Percentiles rank a stretch among this genome's conserved stretches.
Evolutionary conservation across 1,140 invertebrate species (phyloP).

Genomic region (Drosophila aff.): DNA sequence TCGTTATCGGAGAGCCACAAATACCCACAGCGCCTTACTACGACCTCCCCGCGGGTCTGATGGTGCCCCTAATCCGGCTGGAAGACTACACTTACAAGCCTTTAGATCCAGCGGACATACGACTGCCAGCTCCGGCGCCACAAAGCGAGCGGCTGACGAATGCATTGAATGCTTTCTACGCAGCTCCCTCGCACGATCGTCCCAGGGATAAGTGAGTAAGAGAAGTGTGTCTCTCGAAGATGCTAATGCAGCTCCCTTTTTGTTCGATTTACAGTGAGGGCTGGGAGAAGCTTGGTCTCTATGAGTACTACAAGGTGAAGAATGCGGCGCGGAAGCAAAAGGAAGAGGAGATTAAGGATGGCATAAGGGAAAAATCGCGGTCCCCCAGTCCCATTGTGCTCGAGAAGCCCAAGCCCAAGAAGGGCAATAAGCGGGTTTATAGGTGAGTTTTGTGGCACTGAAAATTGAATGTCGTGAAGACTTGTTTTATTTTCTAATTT

Average conservation of each 20-base stretch:
- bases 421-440: constrained; percentile 77
- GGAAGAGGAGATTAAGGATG: constrained; percentile 92
- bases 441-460: constrained; percentile 42
- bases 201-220: constrained; percentile 94
- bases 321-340: constrained; percentile 95
- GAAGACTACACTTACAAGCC: constrained; percentile 96
- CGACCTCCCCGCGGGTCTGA: constrained; percentile 97
- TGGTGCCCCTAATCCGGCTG: constrained; percentile 94
- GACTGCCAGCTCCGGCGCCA: constrained; percentile 96
- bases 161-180: constrained; percentile 98
- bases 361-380: constrained; percentile 89
- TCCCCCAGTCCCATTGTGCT: constrained; percentile 92
- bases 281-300: constrained; percentile 98
- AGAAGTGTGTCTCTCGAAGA: no score
- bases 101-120: constrained; percentile 94
- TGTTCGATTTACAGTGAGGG: constrained; percentile 91
- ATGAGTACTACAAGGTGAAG: constrained; percentile 99
- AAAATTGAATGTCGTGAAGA: no score
- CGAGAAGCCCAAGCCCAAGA: constrained; percentile 88
- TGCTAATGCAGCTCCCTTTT: constrained; percentile 20
- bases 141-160: constrained; percentile 95
- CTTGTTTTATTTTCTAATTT: background rate
- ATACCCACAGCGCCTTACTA: constrained; percentile 97
- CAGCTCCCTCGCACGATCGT: constrained; percentile 95
- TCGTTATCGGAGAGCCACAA: constrained; percentile 88